Evolutionary conservation across 37 sponge, comb jelly and placozoan species (phyloP), one percentile per base, ranked within the genome.

Genomic region (Amphimedon queenslandica): DNA sequence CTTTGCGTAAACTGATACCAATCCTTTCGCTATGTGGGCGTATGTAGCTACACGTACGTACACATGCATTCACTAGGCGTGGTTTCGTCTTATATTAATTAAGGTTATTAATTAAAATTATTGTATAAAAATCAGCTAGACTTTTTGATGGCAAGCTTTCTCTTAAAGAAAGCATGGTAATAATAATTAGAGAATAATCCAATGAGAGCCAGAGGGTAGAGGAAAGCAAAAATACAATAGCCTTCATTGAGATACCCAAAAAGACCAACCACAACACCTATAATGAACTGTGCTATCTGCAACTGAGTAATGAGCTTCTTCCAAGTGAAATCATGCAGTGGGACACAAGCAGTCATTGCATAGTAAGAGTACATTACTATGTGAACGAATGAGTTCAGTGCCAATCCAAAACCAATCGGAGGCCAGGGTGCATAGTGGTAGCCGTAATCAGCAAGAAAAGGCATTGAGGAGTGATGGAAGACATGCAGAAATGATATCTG

Each of bases 311-410:
- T 88, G 29, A 69, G 57, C 37, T 82, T 87, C 56, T 85, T 86
- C 64, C 88, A 79, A 18, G 69, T 37, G 36, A 87, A 70, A 18
- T 87, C 82, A 4, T 80, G 75, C 30, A 72, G 30, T 21, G 87
- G 84, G 29, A 76, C 69, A 6, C 66, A 43, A 28, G 96, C 96
- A 5, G 77, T 88, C 32, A 96, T 70, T 4, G 75, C 79, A 57
- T 96, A 96, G 67, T 96, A 96, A 37, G 81, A 72, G 71, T 96
- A 96, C 96, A 96, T 96, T 57, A 92, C 39, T 2, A 88, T 73
- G 61, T 96, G 96, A 0, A 96, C 90, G 10, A 76, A 56, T 29
- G 78, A 88, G 77, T 96, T 96, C 39, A 96, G 66, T 0, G 53
- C 61, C 1, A 82, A 40, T 21, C 77, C 57, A 6, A 70, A 71